Base-by-base conservation (phyloP, 2,888 invertebrate species). In the Heliconius cydno region DNA sequence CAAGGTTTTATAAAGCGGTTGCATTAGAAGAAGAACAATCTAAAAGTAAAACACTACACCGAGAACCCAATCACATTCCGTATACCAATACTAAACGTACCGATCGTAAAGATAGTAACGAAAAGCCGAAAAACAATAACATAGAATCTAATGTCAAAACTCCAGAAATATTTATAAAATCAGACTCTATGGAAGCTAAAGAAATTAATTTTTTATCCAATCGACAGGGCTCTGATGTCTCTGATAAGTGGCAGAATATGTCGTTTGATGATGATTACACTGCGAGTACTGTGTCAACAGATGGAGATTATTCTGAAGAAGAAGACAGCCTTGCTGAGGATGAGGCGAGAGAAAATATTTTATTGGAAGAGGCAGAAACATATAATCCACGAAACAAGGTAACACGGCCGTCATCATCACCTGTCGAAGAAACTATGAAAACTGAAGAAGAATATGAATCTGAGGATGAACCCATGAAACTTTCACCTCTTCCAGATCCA, bases 1-100 rank as follows among this genome's bases (percentile, higher is more conserved):
- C 97, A 13, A 95, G 98, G 65, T 97, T 98, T 88, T 97, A 97
- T 88, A 96, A 97, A 89, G 98, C 97, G 15, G 96, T 97, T 5
- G 97, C 96, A 78, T 95, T 97, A 84, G 97, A 98, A 89, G 97
- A 98, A 89, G 96, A 96, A 30, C 96, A 97, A 86, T 94, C 90
- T 85, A 85, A 91, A 87, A 85, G 85, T 65, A 88, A 85, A 85
- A 84, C 84, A 63, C 79, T 84, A 79, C 87, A 86, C 83, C 85
- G 84, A 82, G 85, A 86, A 84, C 80, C 84, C 73, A 88, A 87
- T 86, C 88, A 93, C 94, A 94, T 94, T 94, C 93, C 94, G 90
- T 86, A 88, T 85, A 86, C 82, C 80, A 83, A 84, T 85, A 86
- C 82, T 79, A 83, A 84, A 82, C 83, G 80, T 79, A 81, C 85